These are phyloP conservation scores for Tamias sibiricus DNA, from an alignment of 2,113 vertebrate species.

Conservation along the genomic window DNA sequence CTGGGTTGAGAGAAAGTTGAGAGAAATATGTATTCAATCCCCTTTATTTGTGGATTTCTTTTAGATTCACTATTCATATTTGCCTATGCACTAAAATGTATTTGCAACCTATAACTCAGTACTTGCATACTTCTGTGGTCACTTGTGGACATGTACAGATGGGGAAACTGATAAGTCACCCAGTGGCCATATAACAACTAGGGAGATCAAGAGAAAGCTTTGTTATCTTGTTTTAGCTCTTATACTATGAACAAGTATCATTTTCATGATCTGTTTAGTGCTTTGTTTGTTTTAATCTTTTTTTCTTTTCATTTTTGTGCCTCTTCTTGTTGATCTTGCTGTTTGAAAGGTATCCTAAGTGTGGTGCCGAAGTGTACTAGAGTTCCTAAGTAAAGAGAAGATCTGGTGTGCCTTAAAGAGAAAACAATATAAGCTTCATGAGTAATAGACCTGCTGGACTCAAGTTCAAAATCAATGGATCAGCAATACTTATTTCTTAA, in stretches of 20 bases:
- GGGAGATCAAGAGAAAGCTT: background rate
- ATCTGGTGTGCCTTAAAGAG: background rate
- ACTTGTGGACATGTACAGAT: background rate
- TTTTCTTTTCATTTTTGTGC: background rate
- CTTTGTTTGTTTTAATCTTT: too few species aligned
- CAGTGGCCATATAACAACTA: background rate
- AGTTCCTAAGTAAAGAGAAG: background rate
- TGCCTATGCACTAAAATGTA: background rate
- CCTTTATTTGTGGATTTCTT: background rate
- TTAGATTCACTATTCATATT: background rate
- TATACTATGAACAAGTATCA: background rate
- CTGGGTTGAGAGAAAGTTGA: background rate
- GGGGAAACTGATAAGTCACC: background rate
- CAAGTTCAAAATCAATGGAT: background rate
- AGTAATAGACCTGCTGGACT: background rate
- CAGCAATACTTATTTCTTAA: background rate
- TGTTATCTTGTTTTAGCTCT: background rate
- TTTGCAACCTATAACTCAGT: background rate
- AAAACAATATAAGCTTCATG: background rate
- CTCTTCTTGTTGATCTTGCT: background rate
- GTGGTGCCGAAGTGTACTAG: background rate
- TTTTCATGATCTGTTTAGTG: background rate
- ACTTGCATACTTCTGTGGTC: background rate
- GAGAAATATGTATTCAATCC: background rate
- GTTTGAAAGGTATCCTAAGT: background rate